phyloP scores from a whole-genome alignment of 2,113 vertebrate genomes.

The Pterocles orientalis region DNA sequence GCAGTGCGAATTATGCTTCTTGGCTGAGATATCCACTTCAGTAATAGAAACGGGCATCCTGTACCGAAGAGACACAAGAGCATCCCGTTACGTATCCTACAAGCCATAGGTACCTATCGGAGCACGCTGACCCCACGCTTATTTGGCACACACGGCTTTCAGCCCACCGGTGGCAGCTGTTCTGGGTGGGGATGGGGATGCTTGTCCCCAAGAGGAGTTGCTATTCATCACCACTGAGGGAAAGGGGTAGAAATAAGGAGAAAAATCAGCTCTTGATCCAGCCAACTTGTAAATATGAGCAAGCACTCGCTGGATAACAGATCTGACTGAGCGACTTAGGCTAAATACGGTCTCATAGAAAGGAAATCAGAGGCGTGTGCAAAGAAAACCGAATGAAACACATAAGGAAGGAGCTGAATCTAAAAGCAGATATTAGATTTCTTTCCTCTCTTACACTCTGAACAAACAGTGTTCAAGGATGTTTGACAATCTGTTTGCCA shows the following conservation, averaged over 20 bases:
- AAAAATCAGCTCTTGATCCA: neutral
- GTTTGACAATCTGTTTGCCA: conserved; percentile 16
- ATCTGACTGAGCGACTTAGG: neutral
- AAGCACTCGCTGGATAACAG: neutral
- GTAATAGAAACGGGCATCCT: neutral
- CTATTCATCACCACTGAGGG: neutral
- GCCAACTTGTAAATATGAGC: neutral
- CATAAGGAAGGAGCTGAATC: neutral
- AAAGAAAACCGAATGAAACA: neutral
- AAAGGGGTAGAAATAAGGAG: neutral
- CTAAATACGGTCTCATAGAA: neutral
- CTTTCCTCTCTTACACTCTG: neutral
- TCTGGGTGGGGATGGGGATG: neutral
- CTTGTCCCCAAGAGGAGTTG: neutral
- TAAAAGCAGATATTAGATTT: conserved; percentile 2
- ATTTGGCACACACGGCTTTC: neutral
- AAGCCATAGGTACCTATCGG: neutral
- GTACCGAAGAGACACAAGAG: neutral
- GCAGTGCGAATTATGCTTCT: neutral
- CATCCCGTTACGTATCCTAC: neutral
- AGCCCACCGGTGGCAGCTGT: neutral
- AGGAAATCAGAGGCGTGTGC: neutral
- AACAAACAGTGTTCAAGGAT: neutral
- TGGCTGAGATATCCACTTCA: neutral
- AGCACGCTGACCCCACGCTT: neutral